Evolutionary conservation across 1,140 invertebrate genomes (phyloP).

Genomic region (Dendrolimus kikuchii): DNA sequence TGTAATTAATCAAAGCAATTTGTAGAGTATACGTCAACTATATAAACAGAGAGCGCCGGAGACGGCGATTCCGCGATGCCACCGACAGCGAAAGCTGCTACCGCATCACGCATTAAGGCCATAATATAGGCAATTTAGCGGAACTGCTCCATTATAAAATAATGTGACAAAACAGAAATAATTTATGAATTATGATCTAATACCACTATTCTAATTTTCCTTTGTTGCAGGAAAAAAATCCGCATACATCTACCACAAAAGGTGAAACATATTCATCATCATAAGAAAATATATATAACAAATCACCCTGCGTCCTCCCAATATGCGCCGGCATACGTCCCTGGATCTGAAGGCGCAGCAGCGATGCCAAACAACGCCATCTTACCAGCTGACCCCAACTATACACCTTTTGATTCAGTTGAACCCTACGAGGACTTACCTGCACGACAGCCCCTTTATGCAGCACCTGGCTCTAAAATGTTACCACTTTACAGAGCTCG

Average conservation of each 20-base stretch:
- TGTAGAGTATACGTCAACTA: conserved; percentile 30
- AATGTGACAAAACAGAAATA: too few relatives aligned
- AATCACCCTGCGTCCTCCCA: conserved; percentile 59
- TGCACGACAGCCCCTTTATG: conserved; percentile 21
- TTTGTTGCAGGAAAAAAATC: conserved; percentile 71
- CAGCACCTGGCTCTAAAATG: conserved; percentile 47
- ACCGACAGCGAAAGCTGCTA: conserved; percentile 46
- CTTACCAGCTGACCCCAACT: conserved; percentile 40
- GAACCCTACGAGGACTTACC: conserved; percentile 47
- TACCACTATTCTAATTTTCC: conserved; percentile 29
- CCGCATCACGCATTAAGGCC: conserved; percentile 42
- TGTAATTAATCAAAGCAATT: conserved; percentile 3
- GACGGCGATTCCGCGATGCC: conserved; percentile 15
- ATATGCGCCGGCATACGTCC: conserved; percentile 59
- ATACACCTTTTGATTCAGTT: conserved; percentile 45
- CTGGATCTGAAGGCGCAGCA: conserved; percentile 48
- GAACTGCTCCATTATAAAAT: conserved; percentile 23
- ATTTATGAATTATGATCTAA: too few relatives aligned
- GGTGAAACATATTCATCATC: conserved; percentile 71
- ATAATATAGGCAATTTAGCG: conserved; percentile 41
- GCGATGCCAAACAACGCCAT: conserved; percentile 47
- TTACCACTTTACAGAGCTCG: conserved; percentile 59
- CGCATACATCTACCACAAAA: conserved; percentile 72
- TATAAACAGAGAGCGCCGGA: conserved; percentile 19
- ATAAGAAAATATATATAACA: conserved; percentile 70